These are phyloP conservation scores for Mycalesis mineus DNA, from an alignment of 2,888 invertebrate species.

Conservation along the genomic window DNA sequence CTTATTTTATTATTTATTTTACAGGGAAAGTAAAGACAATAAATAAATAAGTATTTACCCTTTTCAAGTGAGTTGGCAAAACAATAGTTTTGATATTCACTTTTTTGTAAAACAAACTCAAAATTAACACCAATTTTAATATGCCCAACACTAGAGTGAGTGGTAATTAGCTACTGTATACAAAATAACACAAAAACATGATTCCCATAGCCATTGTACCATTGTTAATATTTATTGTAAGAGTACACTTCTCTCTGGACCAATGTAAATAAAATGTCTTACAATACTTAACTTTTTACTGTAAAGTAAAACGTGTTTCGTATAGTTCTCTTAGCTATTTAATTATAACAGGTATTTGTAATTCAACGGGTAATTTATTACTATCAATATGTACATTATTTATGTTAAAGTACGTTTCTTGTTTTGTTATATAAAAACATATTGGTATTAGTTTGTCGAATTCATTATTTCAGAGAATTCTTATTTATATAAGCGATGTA, in stretches of 20 bases:
- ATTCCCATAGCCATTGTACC: constrained; percentile 1
- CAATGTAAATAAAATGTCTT: constrained; percentile 1
- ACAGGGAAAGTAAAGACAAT: no score
- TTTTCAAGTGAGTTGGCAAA: no score
- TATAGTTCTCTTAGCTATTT: not conserved
- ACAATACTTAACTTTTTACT: not conserved
- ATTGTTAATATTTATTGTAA: not conserved
- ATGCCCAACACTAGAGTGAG: constrained; percentile 1
- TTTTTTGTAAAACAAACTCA: no score
- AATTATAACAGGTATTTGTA: not conserved
- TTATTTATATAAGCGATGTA: no score
- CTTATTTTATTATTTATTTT: no score
- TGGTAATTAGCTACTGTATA: not conserved
- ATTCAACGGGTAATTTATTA: not conserved
- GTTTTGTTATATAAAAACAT: not conserved
- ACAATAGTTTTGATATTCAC: no score
- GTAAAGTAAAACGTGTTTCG: not conserved
- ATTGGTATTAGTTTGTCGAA: no score
- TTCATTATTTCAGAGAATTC: no score
- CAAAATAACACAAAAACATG: not conserved
- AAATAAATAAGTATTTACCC: no score
- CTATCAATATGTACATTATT: constrained; percentile 4
- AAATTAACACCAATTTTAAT: not conserved
- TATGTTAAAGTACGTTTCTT: not conserved
- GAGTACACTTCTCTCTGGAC: constrained; percentile 2